phyloP scores from a whole-genome alignment of 2,797 vertebrate species.

The Psittacula derbiana region DNA sequence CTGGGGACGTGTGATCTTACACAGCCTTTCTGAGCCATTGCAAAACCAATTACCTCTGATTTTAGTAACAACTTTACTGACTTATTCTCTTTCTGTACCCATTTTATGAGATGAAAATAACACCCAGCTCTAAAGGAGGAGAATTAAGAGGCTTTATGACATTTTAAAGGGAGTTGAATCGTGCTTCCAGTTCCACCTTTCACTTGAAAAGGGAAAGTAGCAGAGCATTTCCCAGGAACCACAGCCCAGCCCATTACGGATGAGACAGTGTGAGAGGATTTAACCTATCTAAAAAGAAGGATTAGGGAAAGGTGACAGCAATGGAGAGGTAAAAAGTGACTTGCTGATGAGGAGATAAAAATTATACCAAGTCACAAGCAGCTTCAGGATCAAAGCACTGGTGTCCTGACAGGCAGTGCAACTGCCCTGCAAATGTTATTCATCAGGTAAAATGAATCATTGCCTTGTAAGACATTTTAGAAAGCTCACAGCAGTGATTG shows the following conservation, averaged over 20 bases:
- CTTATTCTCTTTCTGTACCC: background rate
- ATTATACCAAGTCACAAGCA: background rate
- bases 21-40: background rate
- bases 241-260: background rate
- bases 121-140: background rate
- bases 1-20: background rate
- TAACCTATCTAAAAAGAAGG: background rate
- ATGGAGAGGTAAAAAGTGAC: background rate
- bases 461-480: background rate
- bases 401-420: background rate
- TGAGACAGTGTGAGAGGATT: background rate
- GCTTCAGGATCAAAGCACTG: background rate
- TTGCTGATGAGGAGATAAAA: background rate
- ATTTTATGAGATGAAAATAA: background rate
- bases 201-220: slow-evolving; percentile 1
- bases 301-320: background rate
- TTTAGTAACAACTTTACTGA: background rate
- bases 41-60: background rate
- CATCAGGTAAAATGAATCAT: background rate
- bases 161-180: background rate
- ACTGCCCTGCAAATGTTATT: background rate
- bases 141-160: background rate
- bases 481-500: background rate
- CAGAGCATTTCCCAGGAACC: background rate
- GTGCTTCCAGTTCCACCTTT: background rate